phyloP scores from a whole-genome alignment of 2,113 vertebrate species.

The Micronycteris hirsuta region DNA sequence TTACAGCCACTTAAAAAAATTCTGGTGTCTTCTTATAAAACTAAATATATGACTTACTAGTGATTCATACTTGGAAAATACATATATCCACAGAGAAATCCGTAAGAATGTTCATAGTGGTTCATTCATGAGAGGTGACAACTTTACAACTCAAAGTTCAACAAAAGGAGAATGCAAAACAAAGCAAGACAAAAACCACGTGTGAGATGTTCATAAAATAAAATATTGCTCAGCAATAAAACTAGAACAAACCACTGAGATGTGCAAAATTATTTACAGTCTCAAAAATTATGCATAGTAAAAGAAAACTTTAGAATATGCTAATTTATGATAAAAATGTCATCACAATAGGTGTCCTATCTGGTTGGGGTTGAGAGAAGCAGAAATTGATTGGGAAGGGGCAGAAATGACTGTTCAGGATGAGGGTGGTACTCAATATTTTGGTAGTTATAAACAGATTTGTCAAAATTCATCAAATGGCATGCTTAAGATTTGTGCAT shows the following conservation, averaged over 20 bases:
- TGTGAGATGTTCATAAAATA: not conserved
- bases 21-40: not conserved
- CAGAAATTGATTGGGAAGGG: not conserved
- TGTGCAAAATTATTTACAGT: not conserved
- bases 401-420: not conserved
- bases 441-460: not conserved
- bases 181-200: not conserved
- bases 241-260: not conserved
- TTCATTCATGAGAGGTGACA: not conserved
- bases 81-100: not conserved
- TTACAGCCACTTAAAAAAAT: not conserved
- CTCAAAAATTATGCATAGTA: not conserved
- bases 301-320: not conserved
- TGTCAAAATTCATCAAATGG: not conserved
- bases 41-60: not conserved
- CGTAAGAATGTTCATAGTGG: not conserved
- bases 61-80: not conserved
- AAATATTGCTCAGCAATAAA: not conserved
- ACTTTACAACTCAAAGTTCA: not conserved
- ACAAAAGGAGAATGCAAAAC: not conserved
- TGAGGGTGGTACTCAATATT: not conserved
- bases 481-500: not conserved
- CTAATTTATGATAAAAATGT: not conserved
- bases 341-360: not conserved
- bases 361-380: not conserved